Base-by-base conservation (phyloP, 2,797 vertebrate genomes). In the Leptatherina wallacei region DNA sequence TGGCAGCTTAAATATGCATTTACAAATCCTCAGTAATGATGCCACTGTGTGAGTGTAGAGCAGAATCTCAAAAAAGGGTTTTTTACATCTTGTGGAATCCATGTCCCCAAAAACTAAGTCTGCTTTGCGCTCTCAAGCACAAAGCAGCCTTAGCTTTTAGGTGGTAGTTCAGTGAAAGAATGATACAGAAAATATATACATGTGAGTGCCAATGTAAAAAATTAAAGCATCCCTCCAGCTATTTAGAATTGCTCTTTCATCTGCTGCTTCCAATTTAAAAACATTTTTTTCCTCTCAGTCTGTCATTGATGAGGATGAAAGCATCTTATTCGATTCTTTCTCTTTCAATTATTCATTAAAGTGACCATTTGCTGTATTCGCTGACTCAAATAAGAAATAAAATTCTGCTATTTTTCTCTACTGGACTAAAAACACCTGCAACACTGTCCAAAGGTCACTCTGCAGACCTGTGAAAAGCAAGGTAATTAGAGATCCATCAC, bases 391-490 rank as follows among this genome's bases (percentile, higher is more conserved):
- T 1, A 18, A 3, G n/a, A 40, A 77, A 51, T 29, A 0, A 6
- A 6, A 44, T 44, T 67, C 38, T 29, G 11, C 3, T 18, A 11
- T 44, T 40, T 54, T 71, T 71, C 52, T 56, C 6, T 3, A 8
- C 13, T 12, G 7, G 11, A 61, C 52, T 65, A 62, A 61, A 55
- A 65, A 59, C 33, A 68, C 36, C 57, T 40, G 65, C 65, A 24
- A 60, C 66, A 54, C 56, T 59, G 30, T 66, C 51, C n/a, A 63
- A 24, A 69, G 69, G 69, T 79, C 77, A 49, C 30, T 0, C 1
- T 62, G 44, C 18, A 69, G 71, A 78, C 71, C 63, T 62, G 75
- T 52, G 66, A 82, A 75, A 61, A 74, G 62, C 63, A 72, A 29
- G 0, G 12, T 51, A 47, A 65, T n/a, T 4, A 29, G 82, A 71